phyloP scores from a whole-genome alignment of 2,113 vertebrate species.

The Cebus imitator region DNA sequence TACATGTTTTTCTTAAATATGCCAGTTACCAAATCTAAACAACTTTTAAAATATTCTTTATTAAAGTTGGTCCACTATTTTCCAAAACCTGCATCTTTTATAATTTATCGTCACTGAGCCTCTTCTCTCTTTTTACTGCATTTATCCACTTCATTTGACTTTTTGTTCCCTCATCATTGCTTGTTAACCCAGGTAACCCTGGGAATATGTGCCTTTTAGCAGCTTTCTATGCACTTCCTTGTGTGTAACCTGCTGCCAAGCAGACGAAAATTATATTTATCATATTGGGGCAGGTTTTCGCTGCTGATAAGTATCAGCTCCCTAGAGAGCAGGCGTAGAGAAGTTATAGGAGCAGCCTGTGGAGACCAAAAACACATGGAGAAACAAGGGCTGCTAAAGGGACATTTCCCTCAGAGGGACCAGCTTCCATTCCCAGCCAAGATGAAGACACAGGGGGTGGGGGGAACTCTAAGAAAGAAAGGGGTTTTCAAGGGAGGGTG shows the following conservation, averaged over 20 bases:
- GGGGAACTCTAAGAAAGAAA: neutral
- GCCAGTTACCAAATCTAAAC: neutral
- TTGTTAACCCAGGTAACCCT: neutral
- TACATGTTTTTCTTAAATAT: neutral
- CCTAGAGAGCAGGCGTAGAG: neutral
- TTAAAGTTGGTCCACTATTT: neutral
- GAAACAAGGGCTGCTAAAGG: neutral
- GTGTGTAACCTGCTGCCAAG: neutral
- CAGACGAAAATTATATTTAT: constrained; percentile 27
- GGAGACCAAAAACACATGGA: neutral
- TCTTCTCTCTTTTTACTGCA: neutral
- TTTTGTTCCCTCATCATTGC: neutral
- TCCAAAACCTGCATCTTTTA: neutral
- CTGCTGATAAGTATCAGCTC: neutral
- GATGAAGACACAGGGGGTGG: neutral
- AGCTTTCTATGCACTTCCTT: neutral
- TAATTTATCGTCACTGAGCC: neutral
- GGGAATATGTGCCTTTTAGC: neutral
- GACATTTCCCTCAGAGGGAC: neutral
- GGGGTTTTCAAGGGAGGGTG: neutral
- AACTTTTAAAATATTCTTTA: neutral
- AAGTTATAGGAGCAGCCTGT: neutral
- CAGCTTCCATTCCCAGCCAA: neutral
- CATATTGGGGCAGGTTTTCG: constrained; percentile 25
- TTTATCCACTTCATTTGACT: neutral